A percentile compares a stretch with the other conserved stretches of the same genome.
phyloP scores from a whole-genome alignment of 35 echinoderm and acorn worm species.

The Anneissia japonica region DNA sequence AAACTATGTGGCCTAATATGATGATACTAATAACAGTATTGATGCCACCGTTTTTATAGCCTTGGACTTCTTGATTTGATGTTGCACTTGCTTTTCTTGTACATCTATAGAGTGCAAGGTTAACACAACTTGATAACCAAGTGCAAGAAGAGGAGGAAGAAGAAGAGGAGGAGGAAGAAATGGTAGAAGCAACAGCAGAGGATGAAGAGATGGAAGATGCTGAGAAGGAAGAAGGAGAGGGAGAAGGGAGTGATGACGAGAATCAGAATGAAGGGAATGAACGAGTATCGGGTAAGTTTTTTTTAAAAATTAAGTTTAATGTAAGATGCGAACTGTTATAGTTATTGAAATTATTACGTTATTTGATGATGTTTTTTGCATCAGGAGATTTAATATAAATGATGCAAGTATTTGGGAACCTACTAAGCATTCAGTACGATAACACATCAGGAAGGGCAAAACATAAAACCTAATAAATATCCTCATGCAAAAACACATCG shows the following conservation, averaged over 20 bases:
- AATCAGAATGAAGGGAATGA: constrained; percentile 45
- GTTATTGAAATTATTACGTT: neutral
- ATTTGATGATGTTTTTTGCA: neutral
- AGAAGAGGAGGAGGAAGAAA: constrained; percentile 48
- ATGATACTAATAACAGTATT: no score
- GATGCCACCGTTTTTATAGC: no score
- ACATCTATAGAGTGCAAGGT: constrained; percentile 52
- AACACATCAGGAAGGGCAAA: neutral
- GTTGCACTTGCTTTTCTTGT: neutral
- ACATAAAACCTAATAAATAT: no score
- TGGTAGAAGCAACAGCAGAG: constrained; percentile 3
- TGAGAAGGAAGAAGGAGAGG: constrained; percentile 19
- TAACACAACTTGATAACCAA: constrained; percentile 79
- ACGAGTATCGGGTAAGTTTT: constrained; percentile 11
- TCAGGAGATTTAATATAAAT: neutral
- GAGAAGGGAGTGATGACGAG: constrained; percentile 29
- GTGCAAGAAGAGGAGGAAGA: constrained; percentile 85
- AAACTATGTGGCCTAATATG: no score
- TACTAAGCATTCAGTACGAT: neutral
- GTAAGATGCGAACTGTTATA: neutral
- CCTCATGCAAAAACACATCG: no score
- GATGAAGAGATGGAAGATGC: constrained; percentile 24
- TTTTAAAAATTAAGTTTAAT: no score
- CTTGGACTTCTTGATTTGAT: neutral
- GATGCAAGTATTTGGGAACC: neutral